Conservation (phyloP, 2,113 vertebrate species). For the Pangasianodon gigas region DNA sequence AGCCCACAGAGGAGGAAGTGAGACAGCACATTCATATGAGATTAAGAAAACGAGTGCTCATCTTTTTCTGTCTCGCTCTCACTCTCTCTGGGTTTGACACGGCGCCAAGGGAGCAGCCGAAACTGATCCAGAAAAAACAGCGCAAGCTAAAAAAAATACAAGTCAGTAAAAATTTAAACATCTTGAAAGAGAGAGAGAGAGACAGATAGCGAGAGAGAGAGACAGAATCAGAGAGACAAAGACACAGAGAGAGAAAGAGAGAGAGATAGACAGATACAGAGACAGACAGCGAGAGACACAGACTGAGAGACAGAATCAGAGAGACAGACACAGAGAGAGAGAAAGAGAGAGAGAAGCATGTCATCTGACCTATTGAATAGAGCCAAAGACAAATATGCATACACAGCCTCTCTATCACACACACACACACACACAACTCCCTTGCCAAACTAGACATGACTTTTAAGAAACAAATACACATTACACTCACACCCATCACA, state of each 20-base stretch:
- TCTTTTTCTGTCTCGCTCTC: neutral
- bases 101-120: conserved; percentile 6
- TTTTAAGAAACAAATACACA: neutral
- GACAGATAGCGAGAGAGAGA: neutral
- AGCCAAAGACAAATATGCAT: conserved; percentile 33
- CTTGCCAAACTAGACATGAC: neutral
- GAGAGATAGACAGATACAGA: neutral
- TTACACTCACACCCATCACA: neutral
- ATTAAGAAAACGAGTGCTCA: conserved; percentile 10
- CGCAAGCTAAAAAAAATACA: conserved; percentile 27
- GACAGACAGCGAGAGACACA: neutral
- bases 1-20: conserved; percentile 27
- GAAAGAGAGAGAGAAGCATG: conserved; percentile 4
- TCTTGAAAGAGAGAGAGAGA: neutral
- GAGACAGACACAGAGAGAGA: neutral
- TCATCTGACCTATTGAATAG: conserved; percentile 48
- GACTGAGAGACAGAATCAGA: neutral
- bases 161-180: neutral
- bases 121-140: conserved; percentile 39
- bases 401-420: neutral
- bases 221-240: neutral
- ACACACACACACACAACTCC: conserved; percentile 14
- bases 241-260: neutral
- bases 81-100: conserved; percentile 10
- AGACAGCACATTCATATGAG: neutral